Base-by-base conservation (phyloP, 30 jellyfish, hydroid and myxozoan species). In the Chrysaora quinquecirrha region DNA sequence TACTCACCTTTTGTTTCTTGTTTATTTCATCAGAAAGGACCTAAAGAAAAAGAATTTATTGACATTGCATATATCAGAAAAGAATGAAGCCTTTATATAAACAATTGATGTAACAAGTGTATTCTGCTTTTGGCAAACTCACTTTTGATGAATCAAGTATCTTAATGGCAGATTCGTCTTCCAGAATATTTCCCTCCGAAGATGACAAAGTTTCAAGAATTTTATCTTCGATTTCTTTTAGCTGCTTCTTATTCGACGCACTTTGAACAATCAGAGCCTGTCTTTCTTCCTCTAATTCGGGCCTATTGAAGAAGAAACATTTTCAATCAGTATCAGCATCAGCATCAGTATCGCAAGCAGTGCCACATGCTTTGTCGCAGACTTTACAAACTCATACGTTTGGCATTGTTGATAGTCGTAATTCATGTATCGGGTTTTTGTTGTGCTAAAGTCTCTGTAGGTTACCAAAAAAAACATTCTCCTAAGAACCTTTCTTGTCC, bases 281-380 rank as follows among this genome's bases (percentile, higher is more conserved):
- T 63, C 98, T 47, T 70, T 93, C 98, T 61, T 93, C 98, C 71
- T 93, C 98, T 62, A 93, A 43, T 48, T 93, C 98, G 32, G 98
- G 98, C 52, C 98, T 93, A 22, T 9, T 0, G 30, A 16, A 62
- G 6, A 54, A 71, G 31, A 35, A 31, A 32, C 73, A 22, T 14
- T 10, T 2, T n/a, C n/a, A n/a, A n/a, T n/a, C n/a, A n/a, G n/a
- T n/a, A n/a, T n/a, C n/a, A n/a, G n/a, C n/a, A n/a, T n/a, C n/a
- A n/a, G n/a, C n/a, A n/a, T n/a, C n/a, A n/a, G n/a, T n/a, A n/a
- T n/a, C n/a, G n/a, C n/a, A n/a, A n/a, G n/a, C n/a, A n/a, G n/a
- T n/a, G n/a, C n/a, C n/a, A n/a, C n/a, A n/a, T n/a, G n/a, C n/a
- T n/a, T n/a, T n/a, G n/a, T n/a, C n/a, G n/a, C n/a, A n/a, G n/a